Conservation (phyloP, 1,140 invertebrate genomes). For the Pteromalus puparum region DNA sequence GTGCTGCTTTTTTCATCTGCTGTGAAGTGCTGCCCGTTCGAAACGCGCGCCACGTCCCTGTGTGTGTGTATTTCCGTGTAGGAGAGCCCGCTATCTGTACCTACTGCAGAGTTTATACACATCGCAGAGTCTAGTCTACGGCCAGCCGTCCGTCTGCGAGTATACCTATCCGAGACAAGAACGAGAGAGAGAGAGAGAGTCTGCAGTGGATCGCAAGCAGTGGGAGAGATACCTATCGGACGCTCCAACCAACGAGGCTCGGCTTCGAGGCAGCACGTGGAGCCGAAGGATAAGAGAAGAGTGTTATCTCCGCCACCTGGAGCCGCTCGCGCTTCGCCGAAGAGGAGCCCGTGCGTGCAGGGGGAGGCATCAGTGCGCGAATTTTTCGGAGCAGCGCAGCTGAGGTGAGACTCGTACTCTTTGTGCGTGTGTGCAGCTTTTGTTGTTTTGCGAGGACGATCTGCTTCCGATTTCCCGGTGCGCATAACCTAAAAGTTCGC, state of each 20-base stretch:
- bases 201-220: background rate
- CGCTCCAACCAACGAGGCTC: background rate
- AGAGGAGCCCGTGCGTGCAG: background rate
- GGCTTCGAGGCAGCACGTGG: background rate
- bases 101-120: background rate
- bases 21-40: background rate
- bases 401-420: background rate
- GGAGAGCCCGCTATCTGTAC: background rate
- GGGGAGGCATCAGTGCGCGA: background rate
- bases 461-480: background rate
- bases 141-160: background rate
- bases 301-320: background rate
- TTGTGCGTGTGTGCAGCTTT: too few species aligned
- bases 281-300: background rate
- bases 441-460: too few species aligned
- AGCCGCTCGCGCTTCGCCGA: background rate
- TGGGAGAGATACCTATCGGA: background rate
- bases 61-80: background rate
- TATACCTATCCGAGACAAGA: background rate
- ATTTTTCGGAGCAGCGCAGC: background rate
- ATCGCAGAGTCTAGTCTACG: background rate
- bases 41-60: background rate
- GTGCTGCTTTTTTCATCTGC: background rate
- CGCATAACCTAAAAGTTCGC: background rate
- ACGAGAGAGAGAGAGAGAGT: too few species aligned